These are phyloP conservation scores for Sminthurinus aureus DNA, from an alignment of 2,888 invertebrate genomes.

Conservation along the genomic window DNA sequence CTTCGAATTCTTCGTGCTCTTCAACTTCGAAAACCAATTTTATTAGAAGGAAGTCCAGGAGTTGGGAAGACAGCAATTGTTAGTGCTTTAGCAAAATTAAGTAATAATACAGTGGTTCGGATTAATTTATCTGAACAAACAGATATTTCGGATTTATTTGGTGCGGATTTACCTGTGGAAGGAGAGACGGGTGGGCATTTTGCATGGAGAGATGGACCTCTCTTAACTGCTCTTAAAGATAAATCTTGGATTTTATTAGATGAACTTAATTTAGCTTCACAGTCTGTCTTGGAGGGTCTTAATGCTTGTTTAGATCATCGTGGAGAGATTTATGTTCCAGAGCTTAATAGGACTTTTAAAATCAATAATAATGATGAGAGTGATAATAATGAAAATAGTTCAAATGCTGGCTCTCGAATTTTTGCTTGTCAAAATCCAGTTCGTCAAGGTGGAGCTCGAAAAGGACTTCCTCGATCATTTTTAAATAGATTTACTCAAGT, in stretches of 20 bases:
- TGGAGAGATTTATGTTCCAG: slow-evolving; percentile 94
- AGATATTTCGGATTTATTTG: slow-evolving; percentile 97
- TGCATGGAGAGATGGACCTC: slow-evolving; percentile 95
- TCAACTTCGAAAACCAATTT: slow-evolving; percentile 82
- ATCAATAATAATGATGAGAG: slow-evolving; percentile 64
- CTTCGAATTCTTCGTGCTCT: slow-evolving; percentile 85
- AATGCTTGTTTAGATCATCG: slow-evolving; percentile 99
- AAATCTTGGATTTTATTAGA: slow-evolving; percentile 97
- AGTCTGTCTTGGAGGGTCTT: slow-evolving; percentile 96
- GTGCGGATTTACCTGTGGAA: slow-evolving; percentile 95
- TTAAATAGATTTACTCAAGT: slow-evolving; percentile 95
- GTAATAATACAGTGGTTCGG: slow-evolving; percentile 64
- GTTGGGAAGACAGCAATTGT: slow-evolving; percentile 98
- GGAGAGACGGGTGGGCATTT: slow-evolving; percentile 86
- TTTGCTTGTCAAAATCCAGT: slow-evolving; percentile 99
- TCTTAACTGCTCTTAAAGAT: slow-evolving; percentile 88
- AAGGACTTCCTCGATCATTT: slow-evolving; percentile 96
- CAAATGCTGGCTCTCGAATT: slow-evolving; percentile 71
- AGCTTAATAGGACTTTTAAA: slow-evolving; percentile 85
- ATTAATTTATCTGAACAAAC: slow-evolving; percentile 99
- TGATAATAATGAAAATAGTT: background rate
- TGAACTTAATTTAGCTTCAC: slow-evolving; percentile 95
- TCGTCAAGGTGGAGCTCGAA: slow-evolving; percentile 92
- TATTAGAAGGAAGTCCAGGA: slow-evolving; percentile 97
- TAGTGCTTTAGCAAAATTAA: slow-evolving; percentile 51